A percentile compares a stretch with the other conserved stretches of the same genome.
phyloP scores from a whole-genome alignment of 2,888 invertebrate genomes.

The Cephus nigrinus region DNA sequence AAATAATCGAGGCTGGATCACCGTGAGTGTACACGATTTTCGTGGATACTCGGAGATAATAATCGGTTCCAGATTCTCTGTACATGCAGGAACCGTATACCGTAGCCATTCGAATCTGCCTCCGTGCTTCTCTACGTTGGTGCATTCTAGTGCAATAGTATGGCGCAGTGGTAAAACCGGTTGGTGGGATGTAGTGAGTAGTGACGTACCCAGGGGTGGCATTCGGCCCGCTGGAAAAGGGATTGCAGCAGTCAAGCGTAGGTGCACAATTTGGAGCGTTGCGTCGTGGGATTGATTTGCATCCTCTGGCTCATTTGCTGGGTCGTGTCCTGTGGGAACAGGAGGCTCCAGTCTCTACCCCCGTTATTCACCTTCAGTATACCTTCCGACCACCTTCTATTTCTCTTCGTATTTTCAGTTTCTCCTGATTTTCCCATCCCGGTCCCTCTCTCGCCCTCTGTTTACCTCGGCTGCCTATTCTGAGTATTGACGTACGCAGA shows the following conservation, averaged over 20 bases:
- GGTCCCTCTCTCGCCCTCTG: neutral
- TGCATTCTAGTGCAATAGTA: neutral
- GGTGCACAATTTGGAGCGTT: conserved; percentile 52
- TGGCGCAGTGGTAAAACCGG: neutral
- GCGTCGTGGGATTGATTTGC: conserved; percentile 62
- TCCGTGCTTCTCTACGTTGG: neutral
- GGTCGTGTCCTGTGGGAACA: conserved; percentile 53
- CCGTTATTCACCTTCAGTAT: neutral
- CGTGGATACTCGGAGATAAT: neutral
- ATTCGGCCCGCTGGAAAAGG: conserved; percentile 49
- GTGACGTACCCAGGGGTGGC: conserved; percentile 48
- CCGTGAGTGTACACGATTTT: neutral
- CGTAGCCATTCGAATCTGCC: neutral
- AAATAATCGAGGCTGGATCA: neutral
- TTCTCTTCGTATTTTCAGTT: neutral
- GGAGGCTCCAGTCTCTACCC: neutral
- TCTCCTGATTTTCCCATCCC: neutral
- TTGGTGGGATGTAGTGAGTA: neutral
- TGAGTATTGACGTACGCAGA: neutral
- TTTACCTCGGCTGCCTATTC: neutral
- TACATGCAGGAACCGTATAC: no score
- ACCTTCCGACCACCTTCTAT: neutral
- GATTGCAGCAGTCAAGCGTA: conserved; percentile 56
- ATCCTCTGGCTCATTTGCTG: conserved; percentile 61
- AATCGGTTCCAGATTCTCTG: neutral